Evolutionary conservation across 2,888 invertebrate species (phyloP).

Genomic region (Bursaphelenchus okinawaensis): DNA sequence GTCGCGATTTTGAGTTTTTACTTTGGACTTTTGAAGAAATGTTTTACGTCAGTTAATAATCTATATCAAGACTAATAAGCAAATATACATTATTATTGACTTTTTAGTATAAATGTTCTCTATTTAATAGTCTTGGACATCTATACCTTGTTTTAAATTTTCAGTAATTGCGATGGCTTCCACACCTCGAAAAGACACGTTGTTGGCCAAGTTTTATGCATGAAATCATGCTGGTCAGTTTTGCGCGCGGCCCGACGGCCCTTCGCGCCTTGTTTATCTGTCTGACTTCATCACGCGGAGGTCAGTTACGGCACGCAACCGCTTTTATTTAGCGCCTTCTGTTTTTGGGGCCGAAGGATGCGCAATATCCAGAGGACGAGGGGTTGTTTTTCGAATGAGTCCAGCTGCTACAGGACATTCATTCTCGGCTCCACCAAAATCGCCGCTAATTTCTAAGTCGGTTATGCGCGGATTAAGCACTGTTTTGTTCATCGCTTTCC

Average conservation of each 20-base stretch:
- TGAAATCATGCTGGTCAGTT: no score
- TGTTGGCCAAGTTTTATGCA: no score
- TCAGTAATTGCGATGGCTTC: no score
- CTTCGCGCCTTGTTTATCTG: no score
- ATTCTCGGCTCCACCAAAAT: background rate
- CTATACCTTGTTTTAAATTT: no score
- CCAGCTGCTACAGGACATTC: background rate
- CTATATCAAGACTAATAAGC: background rate
- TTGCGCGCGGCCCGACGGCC: no score
- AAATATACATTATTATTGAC: no score
- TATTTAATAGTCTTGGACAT: no score
- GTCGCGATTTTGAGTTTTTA: no score
- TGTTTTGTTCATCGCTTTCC: background rate
- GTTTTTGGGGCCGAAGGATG: background rate
- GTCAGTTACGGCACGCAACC: background rate
- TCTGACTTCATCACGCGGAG: background rate
- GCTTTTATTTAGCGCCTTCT: background rate
- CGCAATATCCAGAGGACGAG: background rate
- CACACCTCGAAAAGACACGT: no score
- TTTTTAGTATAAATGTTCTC: no score
- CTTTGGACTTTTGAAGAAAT: no score
- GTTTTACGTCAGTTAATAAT: conserved; percentile 3
- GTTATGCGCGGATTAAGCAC: background rate
- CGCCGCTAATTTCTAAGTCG: background rate
- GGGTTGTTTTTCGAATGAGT: background rate